Evolutionary conservation across 2,888 invertebrate species (phyloP).

Genomic region (Ectemnius continuus): DNA sequence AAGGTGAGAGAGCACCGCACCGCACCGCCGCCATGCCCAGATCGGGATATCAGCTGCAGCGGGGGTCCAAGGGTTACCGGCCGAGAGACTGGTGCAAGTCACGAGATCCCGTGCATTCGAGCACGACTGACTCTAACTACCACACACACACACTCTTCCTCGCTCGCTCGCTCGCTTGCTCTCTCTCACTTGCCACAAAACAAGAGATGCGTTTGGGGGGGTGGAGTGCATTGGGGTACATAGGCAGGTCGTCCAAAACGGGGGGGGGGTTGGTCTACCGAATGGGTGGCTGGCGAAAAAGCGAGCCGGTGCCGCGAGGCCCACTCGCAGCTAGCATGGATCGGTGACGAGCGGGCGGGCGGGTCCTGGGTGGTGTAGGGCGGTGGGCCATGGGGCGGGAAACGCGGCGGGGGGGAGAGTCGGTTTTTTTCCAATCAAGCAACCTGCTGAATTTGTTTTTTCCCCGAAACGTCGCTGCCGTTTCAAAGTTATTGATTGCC

Average conservation of each 20-base stretch:
- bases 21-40: conserved; percentile 10
- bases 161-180: too few species aligned
- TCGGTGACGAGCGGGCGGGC: conserved; percentile 1
- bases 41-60: conserved; percentile 21
- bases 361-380: neutral
- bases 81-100: conserved; percentile 7
- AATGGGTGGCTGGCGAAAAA: conserved; percentile 58
- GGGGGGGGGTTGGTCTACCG: conserved; percentile 30
- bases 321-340: neutral
- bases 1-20: conserved; percentile 13
- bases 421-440: conserved; percentile 69
- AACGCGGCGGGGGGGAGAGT: conserved; percentile 24
- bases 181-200: too few species aligned
- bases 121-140: conserved; percentile 4
- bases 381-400: neutral
- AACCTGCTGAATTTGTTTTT: conserved; percentile 71
- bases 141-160: too few species aligned
- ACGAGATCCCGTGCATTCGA: conserved; percentile 10
- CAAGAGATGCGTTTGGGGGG: too few species aligned
- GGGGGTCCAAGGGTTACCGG: neutral
- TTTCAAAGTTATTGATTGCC: conserved; percentile 73
- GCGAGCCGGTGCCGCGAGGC: too few species aligned
- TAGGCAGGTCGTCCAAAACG: conserved; percentile 26
- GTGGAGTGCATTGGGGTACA: conserved; percentile 7
- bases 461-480: conserved; percentile 69